Evolutionary conservation across 2,113 vertebrate genomes (phyloP).

Genomic region (Dipodomys spectabilis): DNA sequence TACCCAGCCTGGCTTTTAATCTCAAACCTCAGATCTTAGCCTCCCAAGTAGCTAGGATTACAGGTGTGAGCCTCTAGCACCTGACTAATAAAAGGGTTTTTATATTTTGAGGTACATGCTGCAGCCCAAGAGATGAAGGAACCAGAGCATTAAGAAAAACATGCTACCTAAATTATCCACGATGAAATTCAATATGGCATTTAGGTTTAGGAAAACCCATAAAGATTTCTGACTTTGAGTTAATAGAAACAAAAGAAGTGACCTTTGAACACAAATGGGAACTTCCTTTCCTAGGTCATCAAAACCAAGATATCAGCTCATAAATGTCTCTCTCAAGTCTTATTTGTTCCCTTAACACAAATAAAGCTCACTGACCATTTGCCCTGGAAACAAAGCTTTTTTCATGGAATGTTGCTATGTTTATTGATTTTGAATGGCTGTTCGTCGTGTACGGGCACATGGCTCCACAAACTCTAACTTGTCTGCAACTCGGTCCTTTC

Average conservation of each 20-base stretch:
- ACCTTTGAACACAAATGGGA: background rate
- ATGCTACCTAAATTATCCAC: slow-evolving; percentile 45
- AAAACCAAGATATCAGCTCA: slow-evolving; percentile 38
- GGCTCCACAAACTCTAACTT: background rate
- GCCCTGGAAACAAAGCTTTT: slow-evolving; percentile 37
- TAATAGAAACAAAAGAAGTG: slow-evolving; percentile 34
- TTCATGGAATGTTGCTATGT: background rate
- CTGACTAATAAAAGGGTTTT: background rate
- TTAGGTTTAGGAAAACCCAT: slow-evolving; percentile 54
- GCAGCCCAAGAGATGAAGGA: slow-evolving; percentile 41
- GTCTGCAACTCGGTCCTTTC: background rate
- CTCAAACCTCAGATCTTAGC: too few species aligned
- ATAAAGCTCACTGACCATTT: slow-evolving; percentile 16
- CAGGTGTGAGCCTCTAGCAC: too few species aligned
- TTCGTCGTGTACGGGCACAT: background rate
- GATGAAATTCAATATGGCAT: slow-evolving; percentile 20
- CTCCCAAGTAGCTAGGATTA: too few species aligned
- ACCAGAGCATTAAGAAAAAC: background rate
- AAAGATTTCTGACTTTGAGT: slow-evolving; percentile 56
- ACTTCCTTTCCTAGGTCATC: background rate
- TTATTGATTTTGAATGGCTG: background rate
- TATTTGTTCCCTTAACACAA: slow-evolving; percentile 38
- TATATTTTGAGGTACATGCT: background rate
- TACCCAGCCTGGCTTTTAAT: too few species aligned
- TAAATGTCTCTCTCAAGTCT: slow-evolving; percentile 20